These are phyloP conservation scores for Molorchus minor DNA, from an alignment of 2,888 invertebrate species.

Conservation along the genomic window DNA sequence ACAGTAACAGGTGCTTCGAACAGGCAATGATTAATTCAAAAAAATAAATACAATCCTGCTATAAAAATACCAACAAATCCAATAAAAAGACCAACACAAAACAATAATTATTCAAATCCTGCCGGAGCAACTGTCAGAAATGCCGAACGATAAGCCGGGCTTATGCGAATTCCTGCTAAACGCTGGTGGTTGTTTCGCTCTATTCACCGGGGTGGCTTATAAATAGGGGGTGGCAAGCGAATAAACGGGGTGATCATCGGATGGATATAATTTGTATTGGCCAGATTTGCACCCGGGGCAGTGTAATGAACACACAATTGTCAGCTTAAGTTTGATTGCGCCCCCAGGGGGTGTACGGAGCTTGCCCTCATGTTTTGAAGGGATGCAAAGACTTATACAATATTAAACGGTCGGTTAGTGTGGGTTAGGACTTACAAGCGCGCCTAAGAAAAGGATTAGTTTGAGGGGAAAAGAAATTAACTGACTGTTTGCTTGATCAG, in stretches of 20 bases:
- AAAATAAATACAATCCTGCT: constrained; percentile 4
- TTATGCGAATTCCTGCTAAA: constrained; percentile 47
- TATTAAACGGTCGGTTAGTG: constrained; percentile 61
- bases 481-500: not conserved
- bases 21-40: constrained; percentile 2
- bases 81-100: constrained; percentile 51
- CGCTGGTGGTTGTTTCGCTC: constrained; percentile 47
- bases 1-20: constrained; percentile 9
- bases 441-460: constrained; percentile 7
- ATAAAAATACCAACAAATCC: constrained; percentile 44
- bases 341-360: constrained; percentile 52
- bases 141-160: constrained; percentile 47
- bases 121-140: constrained; percentile 56
- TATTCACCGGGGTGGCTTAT: constrained; percentile 33
- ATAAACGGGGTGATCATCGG: constrained; percentile 52
- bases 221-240: constrained; percentile 32
- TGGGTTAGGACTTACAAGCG: constrained; percentile 35
- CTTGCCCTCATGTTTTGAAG: constrained; percentile 42
- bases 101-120: constrained; percentile 57
- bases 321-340: constrained; percentile 64
- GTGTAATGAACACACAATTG: constrained; percentile 65
- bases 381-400: constrained; percentile 57
- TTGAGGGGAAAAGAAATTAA: constrained; percentile 6
- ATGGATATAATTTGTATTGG: constrained; percentile 65
- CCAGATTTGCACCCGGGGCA: constrained; percentile 63